Base-by-base conservation (phyloP, 2,113 vertebrate species). In the Oncorhynchus masou region DNA sequence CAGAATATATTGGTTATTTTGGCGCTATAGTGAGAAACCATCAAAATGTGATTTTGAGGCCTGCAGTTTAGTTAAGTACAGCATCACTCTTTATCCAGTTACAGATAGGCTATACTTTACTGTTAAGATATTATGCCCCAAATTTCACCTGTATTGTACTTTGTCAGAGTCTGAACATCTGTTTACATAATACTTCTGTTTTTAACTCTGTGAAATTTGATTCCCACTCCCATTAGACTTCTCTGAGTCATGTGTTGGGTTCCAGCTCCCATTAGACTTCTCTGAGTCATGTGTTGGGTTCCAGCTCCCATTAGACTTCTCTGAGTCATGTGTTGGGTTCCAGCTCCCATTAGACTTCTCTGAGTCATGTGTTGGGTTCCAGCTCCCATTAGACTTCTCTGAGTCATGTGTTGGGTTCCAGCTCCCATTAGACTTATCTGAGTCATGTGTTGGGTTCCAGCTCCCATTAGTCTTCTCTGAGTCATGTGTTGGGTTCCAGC, bases 401-500 rank as follows among this genome's bases (percentile, higher is more conserved):
- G 57, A 60, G 57, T 60, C 20, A n/a, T 72, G 73, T 65, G 31
- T 25, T 1, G 74, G 49, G 74, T 67, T 76, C 88, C 92, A 99
- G 98, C 19, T 57, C 51, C 15, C 19, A 57, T 57, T 13, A 57
- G 4, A 5, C 5, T 4, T 60, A 1, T 60, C 57, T 60, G 57
- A 60, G 57, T 60, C 20, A n/a, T 72, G 73, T 65, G 31, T 25
- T 1, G 76, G 49, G 74, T 67, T 76, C 88, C 92, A 99, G 98
- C 19, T 57, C 51, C 51, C 19, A 57, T 57, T 13, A 57, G 16
- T 6, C 5, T 15, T 60, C 3, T 60, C 57, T 60, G 57, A 60
- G 57, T 60, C 20, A n/a, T 72, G 73, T 65, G 31, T 25, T 1
- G 76, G 49, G 74, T 67, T 76, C 88, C 92, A 99, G 98, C 19